phyloP scores from a whole-genome alignment of 2,888 invertebrate species.

The Acrocera orbiculus region DNA sequence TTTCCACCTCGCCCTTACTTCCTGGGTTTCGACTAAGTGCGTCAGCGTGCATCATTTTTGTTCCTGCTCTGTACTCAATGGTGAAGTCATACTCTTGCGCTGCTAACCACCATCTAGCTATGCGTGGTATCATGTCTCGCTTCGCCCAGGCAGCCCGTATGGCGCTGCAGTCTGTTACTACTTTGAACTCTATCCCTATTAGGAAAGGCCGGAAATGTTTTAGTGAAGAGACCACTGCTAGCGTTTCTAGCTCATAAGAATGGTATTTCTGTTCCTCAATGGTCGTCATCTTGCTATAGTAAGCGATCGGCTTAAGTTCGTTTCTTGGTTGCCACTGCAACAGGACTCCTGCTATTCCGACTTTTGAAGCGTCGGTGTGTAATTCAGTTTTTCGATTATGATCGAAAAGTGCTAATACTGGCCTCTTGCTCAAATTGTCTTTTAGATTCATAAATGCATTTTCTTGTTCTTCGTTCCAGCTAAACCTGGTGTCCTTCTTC shows the following conservation, averaged over 20 bases:
- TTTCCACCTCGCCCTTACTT: background rate
- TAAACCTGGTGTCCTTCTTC: slow-evolving; percentile 13
- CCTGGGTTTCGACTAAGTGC: slow-evolving; percentile 11
- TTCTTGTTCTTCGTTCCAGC: slow-evolving; percentile 11
- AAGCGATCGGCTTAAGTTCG: slow-evolving; percentile 5
- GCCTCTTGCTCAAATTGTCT: slow-evolving; percentile 7
- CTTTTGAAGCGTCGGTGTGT: too few species aligned
- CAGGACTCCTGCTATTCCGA: too few species aligned
- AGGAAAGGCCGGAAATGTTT: slow-evolving; percentile 19
- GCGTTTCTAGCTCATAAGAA: slow-evolving; percentile 20
- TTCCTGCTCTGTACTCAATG: slow-evolving; percentile 5
- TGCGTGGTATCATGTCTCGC: slow-evolving; percentile 16
- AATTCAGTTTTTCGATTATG: too few species aligned
- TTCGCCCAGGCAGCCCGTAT: too few species aligned
- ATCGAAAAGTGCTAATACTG: too few species aligned
- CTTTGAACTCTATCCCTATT: slow-evolving; percentile 16
- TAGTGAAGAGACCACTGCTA: slow-evolving; percentile 18
- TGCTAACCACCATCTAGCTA: slow-evolving; percentile 14
- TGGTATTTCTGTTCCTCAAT: slow-evolving; percentile 15
- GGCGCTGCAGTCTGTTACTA: slow-evolving; percentile 12
- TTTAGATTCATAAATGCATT: slow-evolving; percentile 14
- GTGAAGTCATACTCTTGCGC: slow-evolving; percentile 2
- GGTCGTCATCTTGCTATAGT: slow-evolving; percentile 15
- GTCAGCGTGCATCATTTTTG: slow-evolving; percentile 11
- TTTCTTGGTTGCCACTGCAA: too few species aligned